These are phyloP conservation scores for Heteromyza rotundicornis DNA, from an alignment of 2,888 invertebrate species.

Conservation along the genomic window DNA sequence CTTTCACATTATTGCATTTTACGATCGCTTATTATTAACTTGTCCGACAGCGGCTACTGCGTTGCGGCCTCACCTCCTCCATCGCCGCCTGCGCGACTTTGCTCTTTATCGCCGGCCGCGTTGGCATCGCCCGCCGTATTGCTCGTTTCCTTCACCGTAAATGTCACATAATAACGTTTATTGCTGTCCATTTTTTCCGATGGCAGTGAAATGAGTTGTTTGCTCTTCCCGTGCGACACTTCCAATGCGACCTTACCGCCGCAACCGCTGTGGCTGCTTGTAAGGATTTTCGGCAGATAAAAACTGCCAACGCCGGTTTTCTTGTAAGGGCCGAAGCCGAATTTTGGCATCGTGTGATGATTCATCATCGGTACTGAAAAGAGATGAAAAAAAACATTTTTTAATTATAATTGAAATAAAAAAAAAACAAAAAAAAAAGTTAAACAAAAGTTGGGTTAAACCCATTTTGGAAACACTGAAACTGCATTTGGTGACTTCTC, in stretches of 20 bases:
- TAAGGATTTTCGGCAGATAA: slow-evolving; percentile 73
- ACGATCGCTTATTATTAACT: too few species aligned
- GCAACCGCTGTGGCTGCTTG: slow-evolving; percentile 47
- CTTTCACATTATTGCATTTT: too few species aligned
- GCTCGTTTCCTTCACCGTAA: slow-evolving; percentile 80
- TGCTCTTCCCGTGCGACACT: slow-evolving; percentile 82
- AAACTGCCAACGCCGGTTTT: slow-evolving; percentile 64
- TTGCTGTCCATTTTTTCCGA: slow-evolving; percentile 86
- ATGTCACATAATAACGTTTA: slow-evolving; percentile 91
- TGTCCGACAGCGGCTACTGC: slow-evolving; percentile 7
- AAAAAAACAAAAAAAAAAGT: too few species aligned
- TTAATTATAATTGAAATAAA: too few species aligned
- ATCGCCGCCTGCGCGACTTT: not conserved
- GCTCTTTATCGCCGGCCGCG: not conserved
- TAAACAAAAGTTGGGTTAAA: too few species aligned
- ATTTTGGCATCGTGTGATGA: slow-evolving; percentile 80
- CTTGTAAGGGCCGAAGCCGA: slow-evolving; percentile 67
- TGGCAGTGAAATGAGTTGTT: slow-evolving; percentile 86
- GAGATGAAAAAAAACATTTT: not conserved
- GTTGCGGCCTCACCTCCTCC: not conserved
- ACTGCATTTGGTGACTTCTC: too few species aligned
- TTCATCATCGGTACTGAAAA: slow-evolving; percentile 78
- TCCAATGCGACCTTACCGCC: slow-evolving; percentile 75
- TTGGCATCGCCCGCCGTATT: slow-evolving; percentile 6
- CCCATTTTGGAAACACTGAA: too few species aligned